Evolutionary conservation across 2,797 vertebrate genomes (phyloP), one percentile per base, ranked within the genome.

Genomic region (Acridotheres tristis): DNA sequence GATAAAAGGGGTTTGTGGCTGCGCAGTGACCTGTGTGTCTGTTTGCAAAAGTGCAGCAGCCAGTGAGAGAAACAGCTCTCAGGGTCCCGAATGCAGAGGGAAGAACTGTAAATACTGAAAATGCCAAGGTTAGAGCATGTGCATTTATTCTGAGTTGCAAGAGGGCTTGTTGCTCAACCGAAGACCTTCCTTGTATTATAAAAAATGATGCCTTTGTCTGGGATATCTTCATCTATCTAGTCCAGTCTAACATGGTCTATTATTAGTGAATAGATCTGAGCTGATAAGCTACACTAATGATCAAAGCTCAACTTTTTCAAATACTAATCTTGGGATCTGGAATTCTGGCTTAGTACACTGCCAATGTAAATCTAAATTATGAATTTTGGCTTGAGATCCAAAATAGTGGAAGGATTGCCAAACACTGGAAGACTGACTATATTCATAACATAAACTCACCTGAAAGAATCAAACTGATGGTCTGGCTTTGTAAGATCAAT

Each of bases 1-100:
- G 26, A 22, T 8, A 3, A 43, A 81, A 66, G 22, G 14, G 18
- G 13, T 32, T 96, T 71, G 71, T 76, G 63, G 81, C 91, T 63
- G 65, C 13, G 19, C 81, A 90, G 92, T 69, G 95, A 94, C 90
- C 84, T 87, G 89, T 95, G 71, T 53, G 93, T 87, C 71, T 74
- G 38, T 4, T 30, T 12, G 36, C 47, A 80, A 88, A 80, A 93
- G 40, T 43, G 85, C 94, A 95, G 53, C 81, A 50, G 54, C 53
- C 57, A 18, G 9, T 10, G 10, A 38, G 48, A 6, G 5, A 10
- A 85, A 20, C 16, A 32, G 58, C 55, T 9, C 76, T 77, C 53
- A 71, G 61, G 38, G 48, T 54, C 30, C 20, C 19, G 20, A 29
- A 36, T 62, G 38, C 34, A 66, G 48, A 6, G 7, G 36, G 13